Conservation (phyloP, 2,888 invertebrate genomes). For the Acleris cristana region DNA sequence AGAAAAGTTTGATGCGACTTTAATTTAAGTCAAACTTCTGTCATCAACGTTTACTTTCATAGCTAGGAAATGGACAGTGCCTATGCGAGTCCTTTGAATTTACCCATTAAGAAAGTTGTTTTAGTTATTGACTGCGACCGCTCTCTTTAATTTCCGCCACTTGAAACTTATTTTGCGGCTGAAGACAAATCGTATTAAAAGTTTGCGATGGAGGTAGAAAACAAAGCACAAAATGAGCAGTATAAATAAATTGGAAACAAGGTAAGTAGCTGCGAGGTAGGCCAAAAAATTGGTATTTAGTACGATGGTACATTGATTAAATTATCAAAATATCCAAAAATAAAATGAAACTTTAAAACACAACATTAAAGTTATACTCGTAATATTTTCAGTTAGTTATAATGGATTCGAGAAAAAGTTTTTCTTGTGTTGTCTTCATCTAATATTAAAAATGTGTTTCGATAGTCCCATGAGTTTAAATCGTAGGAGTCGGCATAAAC, state of each 20-base stretch:
- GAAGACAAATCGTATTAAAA: slow-evolving; percentile 72
- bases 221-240: slow-evolving; percentile 22
- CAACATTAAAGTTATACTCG: too few species aligned
- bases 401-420: too few species aligned
- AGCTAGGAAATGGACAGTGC: slow-evolving; percentile 47
- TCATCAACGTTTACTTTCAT: slow-evolving; percentile 75
- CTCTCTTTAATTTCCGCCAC: slow-evolving; percentile 63
- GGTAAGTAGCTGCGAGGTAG: neutral
- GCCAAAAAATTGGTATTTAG: neutral
- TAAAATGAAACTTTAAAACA: too few species aligned
- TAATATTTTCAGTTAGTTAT: too few species aligned
- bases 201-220: slow-evolving; percentile 58
- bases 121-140: slow-evolving; percentile 62
- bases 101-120: slow-evolving; percentile 56
- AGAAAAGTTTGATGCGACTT: slow-evolving; percentile 82
- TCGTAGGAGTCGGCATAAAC: slow-evolving; percentile 40
- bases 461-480: slow-evolving; percentile 61
- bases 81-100: slow-evolving; percentile 24
- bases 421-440: too few species aligned
- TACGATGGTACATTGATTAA: neutral
- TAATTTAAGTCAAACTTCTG: slow-evolving; percentile 80
- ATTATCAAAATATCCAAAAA: neutral
- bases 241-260: slow-evolving; percentile 21
- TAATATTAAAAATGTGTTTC: too few species aligned
- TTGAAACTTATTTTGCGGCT: slow-evolving; percentile 62